These are phyloP conservation scores for Perca flavescens DNA, from an alignment of 2,113 vertebrate genomes.

Conservation along the genomic window DNA sequence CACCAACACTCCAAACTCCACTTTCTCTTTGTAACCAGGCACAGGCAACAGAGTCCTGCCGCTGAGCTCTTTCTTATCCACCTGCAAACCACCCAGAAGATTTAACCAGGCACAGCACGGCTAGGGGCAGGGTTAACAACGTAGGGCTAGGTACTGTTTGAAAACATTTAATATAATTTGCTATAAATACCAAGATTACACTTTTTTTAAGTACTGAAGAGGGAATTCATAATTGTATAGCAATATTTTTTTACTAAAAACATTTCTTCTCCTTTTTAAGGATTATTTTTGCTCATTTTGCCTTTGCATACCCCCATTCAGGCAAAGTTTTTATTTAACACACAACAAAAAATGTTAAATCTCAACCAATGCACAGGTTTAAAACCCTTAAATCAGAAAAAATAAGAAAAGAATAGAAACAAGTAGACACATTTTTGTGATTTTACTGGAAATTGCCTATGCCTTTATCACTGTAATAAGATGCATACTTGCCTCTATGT, in stretches of 20 bases:
- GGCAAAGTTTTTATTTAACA: not conserved
- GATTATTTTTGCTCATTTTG: no score
- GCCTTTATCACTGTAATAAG: not conserved
- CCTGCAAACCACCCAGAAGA: slow-evolving; percentile 77
- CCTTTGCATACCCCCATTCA: no score
- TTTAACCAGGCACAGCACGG: not conserved
- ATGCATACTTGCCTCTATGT: slow-evolving; percentile 87
- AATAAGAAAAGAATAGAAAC: not conserved
- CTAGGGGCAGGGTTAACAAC: not conserved
- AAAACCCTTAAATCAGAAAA: not conserved
- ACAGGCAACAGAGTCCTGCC: slow-evolving; percentile 91
- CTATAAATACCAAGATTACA: not conserved
- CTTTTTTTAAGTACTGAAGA: not conserved
- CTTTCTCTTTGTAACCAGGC: slow-evolving; percentile 92
- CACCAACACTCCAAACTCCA: slow-evolving; percentile 93
- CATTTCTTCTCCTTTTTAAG: no score
- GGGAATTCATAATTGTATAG: no score
- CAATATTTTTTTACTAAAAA: no score
- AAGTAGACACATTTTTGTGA: no score
- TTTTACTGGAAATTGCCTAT: not conserved
- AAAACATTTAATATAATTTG: not conserved
- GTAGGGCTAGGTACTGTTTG: not conserved
- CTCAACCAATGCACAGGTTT: not conserved
- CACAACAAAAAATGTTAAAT: not conserved
- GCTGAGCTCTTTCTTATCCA: slow-evolving; percentile 91